Base-by-base conservation (phyloP, 1,140 invertebrate genomes). In the Watersipora subatra region DNA sequence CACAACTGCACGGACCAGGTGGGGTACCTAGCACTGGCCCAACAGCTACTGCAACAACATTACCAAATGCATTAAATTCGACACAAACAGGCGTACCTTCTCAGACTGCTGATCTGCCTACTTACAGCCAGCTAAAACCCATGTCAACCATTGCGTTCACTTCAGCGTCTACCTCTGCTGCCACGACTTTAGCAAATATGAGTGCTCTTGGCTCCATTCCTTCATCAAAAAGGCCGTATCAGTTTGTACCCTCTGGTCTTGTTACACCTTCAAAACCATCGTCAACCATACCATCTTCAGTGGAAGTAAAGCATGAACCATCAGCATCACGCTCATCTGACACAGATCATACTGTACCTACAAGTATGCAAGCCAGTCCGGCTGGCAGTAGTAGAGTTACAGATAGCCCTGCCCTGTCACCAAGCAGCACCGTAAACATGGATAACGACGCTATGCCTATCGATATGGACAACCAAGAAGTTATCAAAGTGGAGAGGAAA, bases 391-490 rank as follows among this genome's bases (percentile, higher is more conserved):
- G 22, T 59, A 7, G 22, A 12, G 7, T 25, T 7, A 12, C 27
- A 12, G 22, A 59, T 24, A 25, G 22, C 22, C 27, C 27, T 12
- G 7, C 58, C 58, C 7, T 25, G 69, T 20, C 64, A 77, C 1
- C 75, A 78, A 65, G 76, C 76, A 62, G 76, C 76, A 70, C 77
- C 76, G n/a, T 76, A 78, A 69, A 78, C 73, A 76, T 78, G 7
- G 22, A 24, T 22, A 72, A 69, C 27, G 69, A 77, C 0, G 69
- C 93, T 69, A 93, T 90, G 1, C 93, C 93, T 2, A 95, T 97
- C 63, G 88, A 97, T 78, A 96, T 97, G 93, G 92, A 92, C 75
- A 86, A 86, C 46, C 93, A 98, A 77, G 94, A 97, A 78, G 85
- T 86, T 70, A 93, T 96, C 69, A 98, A 98, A 77, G 77, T 97